Evolutionary conservation across 2,888 invertebrate genomes (phyloP), one percentile per base, ranked within the genome.

Genomic region (Bembecia ichneumoniformis): DNA sequence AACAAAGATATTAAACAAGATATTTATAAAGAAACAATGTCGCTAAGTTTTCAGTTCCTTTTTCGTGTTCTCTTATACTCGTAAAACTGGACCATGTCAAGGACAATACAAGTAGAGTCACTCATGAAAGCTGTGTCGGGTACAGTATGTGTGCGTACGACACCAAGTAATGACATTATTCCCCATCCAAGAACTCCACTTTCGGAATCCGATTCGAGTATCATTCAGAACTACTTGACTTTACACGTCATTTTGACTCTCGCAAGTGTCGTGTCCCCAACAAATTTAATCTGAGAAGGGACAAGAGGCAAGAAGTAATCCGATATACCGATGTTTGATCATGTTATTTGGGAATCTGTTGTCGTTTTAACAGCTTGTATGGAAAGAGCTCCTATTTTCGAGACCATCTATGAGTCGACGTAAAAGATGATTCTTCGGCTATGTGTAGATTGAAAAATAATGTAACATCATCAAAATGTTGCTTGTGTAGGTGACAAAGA

Each of bases 201-300:
- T 47, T 50, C 49, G 58, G 51, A 51, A 28, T n/a, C 34, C 46
- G 58, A 55, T 58, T 62, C 59, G 58, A 68, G 65, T 49, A 58
- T 49, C 60, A 58, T 65, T 68, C 64, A 58, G 60, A 58, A 46
- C 48, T 62, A 53, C 76, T 77, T 66, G 60, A 73, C 66, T 71
- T 69, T 70, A 74, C 74, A 74, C 75, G 73, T 63, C 66, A 63
- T 64, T 66, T 64, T 60, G 63, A 66, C 64, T 63, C 54, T 51
- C 55, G 53, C 52, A 55, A 55, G 50, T 48, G 51, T 47, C 47
- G 43, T 47, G 52, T 56, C 53, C 57, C 51, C 56, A 51, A 60
- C 67, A 64, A 74, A 74, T 74, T 74, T 73, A 74, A 74, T 72
- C 71, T 64, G 62, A 62, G 59, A 62, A 57, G 60, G 65, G 64